These are phyloP conservation scores for Chiloscyllium punctatum DNA, from an alignment of 2,797 vertebrate species.

Conservation along the genomic window DNA sequence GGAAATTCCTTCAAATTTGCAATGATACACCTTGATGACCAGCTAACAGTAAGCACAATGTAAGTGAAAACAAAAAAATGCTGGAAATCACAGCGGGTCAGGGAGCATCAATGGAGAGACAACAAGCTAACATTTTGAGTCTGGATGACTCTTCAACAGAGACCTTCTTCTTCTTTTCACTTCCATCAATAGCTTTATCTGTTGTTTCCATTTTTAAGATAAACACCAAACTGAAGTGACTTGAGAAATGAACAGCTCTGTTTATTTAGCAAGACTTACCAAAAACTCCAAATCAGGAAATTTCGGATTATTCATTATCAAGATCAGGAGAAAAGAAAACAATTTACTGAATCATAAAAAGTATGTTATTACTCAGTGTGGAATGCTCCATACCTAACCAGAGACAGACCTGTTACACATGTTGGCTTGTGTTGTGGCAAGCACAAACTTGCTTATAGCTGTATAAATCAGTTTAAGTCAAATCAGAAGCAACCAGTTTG, in stretches of 20 bases:
- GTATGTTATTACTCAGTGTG: background rate
- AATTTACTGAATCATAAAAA: background rate
- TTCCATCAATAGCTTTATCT: background rate
- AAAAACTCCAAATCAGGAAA: background rate
- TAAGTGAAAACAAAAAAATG: no score
- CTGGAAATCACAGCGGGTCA: no score
- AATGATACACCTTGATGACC: background rate
- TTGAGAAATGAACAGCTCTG: background rate
- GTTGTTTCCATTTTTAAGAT: background rate
- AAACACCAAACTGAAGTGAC: background rate
- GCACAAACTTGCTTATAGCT: background rate
- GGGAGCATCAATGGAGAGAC: no score
- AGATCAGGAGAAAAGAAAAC: background rate
- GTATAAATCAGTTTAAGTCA: background rate
- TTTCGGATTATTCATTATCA: background rate
- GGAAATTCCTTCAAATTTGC: background rate
- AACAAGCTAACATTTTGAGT: no score
- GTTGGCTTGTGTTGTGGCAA: background rate
- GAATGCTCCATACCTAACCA: background rate
- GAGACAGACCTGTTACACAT: background rate
- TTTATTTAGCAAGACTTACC: background rate
- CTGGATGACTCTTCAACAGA: no score
- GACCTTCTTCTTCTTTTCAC: background rate
- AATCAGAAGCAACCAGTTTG: background rate
- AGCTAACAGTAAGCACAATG: background rate